Evolutionary conservation across 2,113 vertebrate genomes (phyloP), one percentile per base, ranked within the genome.

Genomic region (Chiloscyllium plagiosum): DNA sequence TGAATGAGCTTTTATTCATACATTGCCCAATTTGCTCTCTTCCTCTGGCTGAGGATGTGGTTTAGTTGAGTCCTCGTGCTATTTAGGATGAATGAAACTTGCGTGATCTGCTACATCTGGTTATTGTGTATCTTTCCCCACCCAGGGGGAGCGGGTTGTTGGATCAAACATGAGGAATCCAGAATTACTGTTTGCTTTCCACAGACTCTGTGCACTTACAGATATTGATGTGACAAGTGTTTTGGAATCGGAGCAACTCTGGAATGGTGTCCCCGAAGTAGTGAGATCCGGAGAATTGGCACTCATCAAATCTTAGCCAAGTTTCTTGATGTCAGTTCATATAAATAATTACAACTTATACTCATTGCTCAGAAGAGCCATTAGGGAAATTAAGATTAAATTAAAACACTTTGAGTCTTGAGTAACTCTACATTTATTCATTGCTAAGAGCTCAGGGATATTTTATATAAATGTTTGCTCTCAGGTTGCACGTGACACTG

Each of bases 41-140:
- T n/a, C 87, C 52, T 66, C n/a, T 93, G 29, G n/a, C 19, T 93
- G 17, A 93, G 33, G 56, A 93, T 66, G 89, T 66, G 61, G 61
- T 93, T 90, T 93, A 22, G 61, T 66, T 19, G 65, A 66, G 65
- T 22, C 89, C 89, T 93, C 19, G 33, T 66, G 89, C 37, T 61
- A 66, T 66, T 66, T 66, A n/a, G 89, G 66, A 37, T 93, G 89
- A 66, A 37, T 93, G 56, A 93, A 66, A 93, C 66, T n/a, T 93
- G 61, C 89, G 61, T 93, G 89, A 93, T 66, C 89, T 66, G 17
- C 29, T 66, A 66, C 89, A 93, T 93, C 89, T 93, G 89, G 33
- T 66, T 66, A 66, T 66, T 66, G 89, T 93, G 61, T 66, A 65
- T 66, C 56, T 33, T 93, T 93, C 89, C 89, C 89, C 87, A 90